These are phyloP conservation scores for Serilophus lunatus DNA, from an alignment of 2,113 vertebrate genomes.

Conservation along the genomic window DNA sequence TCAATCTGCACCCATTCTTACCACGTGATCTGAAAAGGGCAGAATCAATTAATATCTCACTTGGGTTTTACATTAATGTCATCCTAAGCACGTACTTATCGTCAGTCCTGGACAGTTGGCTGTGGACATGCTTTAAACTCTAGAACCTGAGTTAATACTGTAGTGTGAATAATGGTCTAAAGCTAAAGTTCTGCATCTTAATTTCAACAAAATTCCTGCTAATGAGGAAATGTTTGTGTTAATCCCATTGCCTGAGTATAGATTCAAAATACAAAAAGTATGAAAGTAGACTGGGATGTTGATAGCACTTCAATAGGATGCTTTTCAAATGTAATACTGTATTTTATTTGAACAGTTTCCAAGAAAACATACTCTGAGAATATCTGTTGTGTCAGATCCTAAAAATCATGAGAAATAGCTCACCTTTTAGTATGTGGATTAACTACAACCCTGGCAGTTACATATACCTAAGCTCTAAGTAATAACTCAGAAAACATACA, in stretches of 20 bases:
- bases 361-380: background rate
- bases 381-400: background rate
- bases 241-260: background rate
- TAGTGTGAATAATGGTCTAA: background rate
- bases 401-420: background rate
- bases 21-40: background rate
- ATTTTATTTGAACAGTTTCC: background rate
- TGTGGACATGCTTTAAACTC: background rate
- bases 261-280: background rate
- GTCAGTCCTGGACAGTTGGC: background rate
- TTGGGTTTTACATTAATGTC: background rate
- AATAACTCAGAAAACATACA: background rate
- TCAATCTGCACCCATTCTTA: background rate
- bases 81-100: background rate
- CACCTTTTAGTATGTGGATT: background rate
- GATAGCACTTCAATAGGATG: background rate
- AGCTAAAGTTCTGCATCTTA: background rate
- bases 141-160: background rate
- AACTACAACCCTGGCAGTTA: background rate
- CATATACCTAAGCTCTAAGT: background rate
- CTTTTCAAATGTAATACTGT: background rate
- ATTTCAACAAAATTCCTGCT: background rate
- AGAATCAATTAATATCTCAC: background rate
- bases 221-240: background rate
- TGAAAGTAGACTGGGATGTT: background rate